Conservation (phyloP, 2,888 invertebrate genomes). For the Hypselothyrea guttata region DNA sequence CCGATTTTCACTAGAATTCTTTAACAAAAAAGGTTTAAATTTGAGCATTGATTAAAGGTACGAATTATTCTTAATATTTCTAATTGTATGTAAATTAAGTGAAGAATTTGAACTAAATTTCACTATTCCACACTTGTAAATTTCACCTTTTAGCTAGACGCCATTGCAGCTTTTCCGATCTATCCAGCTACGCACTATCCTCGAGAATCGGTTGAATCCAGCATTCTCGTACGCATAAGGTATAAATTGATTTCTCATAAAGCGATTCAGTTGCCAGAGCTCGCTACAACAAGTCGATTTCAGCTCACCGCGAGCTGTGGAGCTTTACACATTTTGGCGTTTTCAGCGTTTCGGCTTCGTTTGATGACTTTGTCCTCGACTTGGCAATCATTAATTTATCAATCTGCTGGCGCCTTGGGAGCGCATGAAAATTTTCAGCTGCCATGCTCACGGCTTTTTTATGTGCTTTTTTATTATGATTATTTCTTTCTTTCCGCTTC, state of each 20-base stretch:
- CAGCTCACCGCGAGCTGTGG: constrained; percentile 28
- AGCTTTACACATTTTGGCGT: constrained; percentile 41
- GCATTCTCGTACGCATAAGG: not conserved
- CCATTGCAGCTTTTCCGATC: not conserved
- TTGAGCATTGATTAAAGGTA: no score
- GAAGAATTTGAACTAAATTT: no score
- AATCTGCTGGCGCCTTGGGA: constrained; percentile 71
- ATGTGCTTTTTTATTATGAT: constrained; percentile 75
- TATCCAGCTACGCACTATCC: constrained; percentile 9
- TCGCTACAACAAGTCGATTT: constrained; percentile 7
- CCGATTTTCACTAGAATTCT: no score
- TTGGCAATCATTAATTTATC: constrained; percentile 77
- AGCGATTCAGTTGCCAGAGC: constrained; percentile 13
- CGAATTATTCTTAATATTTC: no score
- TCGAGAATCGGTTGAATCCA: constrained; percentile 22
- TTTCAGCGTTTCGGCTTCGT: constrained; percentile 16
- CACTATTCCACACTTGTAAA: no score
- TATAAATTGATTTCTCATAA: constrained; percentile 72
- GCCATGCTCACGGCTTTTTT: constrained; percentile 66
- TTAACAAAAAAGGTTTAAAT: no score
- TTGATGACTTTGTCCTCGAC: constrained; percentile 56
- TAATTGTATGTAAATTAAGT: no score
- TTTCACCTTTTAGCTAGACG: no score
- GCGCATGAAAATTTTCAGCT: constrained; percentile 70
- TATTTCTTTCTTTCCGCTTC: constrained; percentile 65